These are phyloP conservation scores for Anas platyrhynchos DNA, from an alignment of 2,113 vertebrate genomes.

Conservation along the genomic window DNA sequence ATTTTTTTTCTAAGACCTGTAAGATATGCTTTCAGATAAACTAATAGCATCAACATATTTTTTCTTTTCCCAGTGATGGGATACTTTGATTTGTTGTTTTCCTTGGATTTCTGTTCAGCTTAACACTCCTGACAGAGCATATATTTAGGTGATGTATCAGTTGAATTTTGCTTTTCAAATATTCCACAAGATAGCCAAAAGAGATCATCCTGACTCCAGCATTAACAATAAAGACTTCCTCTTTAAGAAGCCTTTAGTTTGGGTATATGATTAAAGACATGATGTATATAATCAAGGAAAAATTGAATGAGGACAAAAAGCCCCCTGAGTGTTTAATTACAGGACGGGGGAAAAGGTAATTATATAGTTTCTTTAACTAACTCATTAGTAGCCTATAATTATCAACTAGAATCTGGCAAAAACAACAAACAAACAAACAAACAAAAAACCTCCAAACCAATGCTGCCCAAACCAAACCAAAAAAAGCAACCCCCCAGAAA, in stretches of 20 bases:
- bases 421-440: not conserved
- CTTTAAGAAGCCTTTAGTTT: not conserved
- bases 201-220: not conserved
- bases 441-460: not conserved
- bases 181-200: not conserved
- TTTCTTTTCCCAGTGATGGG: not conserved
- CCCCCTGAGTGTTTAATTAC: not conserved
- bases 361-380: not conserved
- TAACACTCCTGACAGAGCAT: not conserved
- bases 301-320: not conserved
- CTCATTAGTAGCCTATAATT: not conserved
- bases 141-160: not conserved
- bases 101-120: not conserved
- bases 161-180: not conserved
- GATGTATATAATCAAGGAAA: not conserved
- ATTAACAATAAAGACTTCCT: not conserved
- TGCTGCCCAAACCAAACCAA: not conserved
- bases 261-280: not conserved
- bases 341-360: not conserved
- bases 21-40: not conserved
- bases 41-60: accelerated
- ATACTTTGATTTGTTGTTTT: not conserved
- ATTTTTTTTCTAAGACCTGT: not conserved
- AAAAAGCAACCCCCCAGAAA: not conserved
- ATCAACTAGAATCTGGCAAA: not conserved